phyloP scores from a whole-genome alignment of 2,888 invertebrate genomes.

The Hydraecia micacea region DNA sequence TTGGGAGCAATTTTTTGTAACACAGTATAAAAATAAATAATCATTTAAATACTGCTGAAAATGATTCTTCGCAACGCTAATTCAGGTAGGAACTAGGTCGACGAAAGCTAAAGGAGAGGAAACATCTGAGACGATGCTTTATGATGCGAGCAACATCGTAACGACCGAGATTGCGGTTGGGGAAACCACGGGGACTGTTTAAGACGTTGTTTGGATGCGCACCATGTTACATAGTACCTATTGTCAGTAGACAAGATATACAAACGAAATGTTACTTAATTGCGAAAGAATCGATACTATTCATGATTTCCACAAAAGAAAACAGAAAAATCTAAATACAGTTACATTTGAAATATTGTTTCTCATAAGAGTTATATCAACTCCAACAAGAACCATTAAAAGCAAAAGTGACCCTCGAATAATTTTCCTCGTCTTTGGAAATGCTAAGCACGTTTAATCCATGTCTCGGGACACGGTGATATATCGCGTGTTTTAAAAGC shows the following conservation, averaged over 20 bases:
- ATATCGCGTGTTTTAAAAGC: conserved; percentile 61
- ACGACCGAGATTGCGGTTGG: conserved; percentile 70
- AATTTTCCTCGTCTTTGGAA: conserved; percentile 45
- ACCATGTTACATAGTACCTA: conserved; percentile 29
- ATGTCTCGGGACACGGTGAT: conserved; percentile 58
- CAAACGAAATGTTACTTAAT: conserved; percentile 6
- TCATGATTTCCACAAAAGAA: background rate
- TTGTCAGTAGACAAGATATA: conserved; percentile 1
- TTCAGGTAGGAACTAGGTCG: conserved; percentile 51
- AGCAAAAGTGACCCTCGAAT: conserved; percentile 28
- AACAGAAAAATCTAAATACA: background rate
- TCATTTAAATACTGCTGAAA: background rate
- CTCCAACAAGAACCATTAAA: conserved; percentile 20
- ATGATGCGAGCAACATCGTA: conserved; percentile 63
- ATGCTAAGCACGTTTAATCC: conserved; percentile 66
- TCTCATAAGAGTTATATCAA: conserved; percentile 2
- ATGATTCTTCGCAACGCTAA: conserved; percentile 25
- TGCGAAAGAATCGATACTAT: conserved; percentile 6
- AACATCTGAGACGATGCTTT: conserved; percentile 61
- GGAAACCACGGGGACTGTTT: conserved; percentile 57
- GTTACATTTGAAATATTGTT: background rate
- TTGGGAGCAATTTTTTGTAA: background rate
- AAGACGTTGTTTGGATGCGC: conserved; percentile 62
- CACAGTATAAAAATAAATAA: background rate
- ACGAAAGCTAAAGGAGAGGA: conserved; percentile 39